Evolutionary conservation across 2,113 vertebrate genomes (phyloP).

Genomic region (Ameiurus melas): DNA sequence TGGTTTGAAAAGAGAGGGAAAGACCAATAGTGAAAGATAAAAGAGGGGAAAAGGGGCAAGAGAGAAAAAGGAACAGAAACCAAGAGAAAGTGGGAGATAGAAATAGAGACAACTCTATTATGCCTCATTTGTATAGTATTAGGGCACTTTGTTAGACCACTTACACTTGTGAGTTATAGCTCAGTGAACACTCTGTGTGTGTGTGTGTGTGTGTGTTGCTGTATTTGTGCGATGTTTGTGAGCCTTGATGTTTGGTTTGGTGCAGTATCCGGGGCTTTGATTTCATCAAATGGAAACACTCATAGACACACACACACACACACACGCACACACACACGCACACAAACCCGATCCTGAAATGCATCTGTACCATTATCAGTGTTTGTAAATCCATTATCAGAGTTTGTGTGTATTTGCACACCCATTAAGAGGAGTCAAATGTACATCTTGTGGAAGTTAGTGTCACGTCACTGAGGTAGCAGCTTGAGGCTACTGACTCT

Average conservation of each 20-base stretch:
- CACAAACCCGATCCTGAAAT: neutral
- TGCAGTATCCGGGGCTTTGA: neutral
- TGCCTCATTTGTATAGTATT: neutral
- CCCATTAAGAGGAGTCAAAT: neutral
- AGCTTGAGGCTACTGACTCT: neutral
- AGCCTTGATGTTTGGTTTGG: neutral
- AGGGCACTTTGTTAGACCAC: neutral
- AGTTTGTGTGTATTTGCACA: neutral
- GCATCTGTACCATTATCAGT: neutral
- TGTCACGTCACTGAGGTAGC: neutral
- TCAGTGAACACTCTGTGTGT: neutral
- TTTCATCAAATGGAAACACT: neutral
- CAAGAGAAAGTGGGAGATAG: neutral
- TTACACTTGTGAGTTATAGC: neutral
- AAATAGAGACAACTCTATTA: neutral
- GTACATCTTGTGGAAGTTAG: neutral
- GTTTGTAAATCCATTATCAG: neutral
- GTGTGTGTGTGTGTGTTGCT: neutral
- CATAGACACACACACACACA: neutral
- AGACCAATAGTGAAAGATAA: neutral
- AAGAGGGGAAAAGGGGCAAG: neutral
- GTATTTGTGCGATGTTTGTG: neutral
- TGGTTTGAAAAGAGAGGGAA: neutral
- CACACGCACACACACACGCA: neutral
- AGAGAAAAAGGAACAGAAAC: neutral